phyloP scores from a whole-genome alignment of 2,113 vertebrate genomes.

The Patagioenas fasciata region DNA sequence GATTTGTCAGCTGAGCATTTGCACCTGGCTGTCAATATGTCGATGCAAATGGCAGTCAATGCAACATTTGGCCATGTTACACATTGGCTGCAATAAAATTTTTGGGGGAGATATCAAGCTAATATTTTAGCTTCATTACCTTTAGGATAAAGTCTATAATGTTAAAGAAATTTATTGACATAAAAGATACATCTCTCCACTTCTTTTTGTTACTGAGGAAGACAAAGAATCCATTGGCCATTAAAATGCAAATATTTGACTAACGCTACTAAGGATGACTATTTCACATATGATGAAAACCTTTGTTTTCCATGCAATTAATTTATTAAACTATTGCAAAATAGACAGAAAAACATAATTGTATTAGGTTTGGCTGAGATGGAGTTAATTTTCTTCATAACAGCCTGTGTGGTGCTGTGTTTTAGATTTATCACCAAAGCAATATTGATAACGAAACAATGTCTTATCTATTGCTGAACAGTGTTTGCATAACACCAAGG shows the following conservation, averaged over 20 bases:
- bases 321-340: neutral
- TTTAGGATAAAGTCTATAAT: neutral
- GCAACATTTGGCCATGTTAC: constrained; percentile 4
- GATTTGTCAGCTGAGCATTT: constrained; percentile 41
- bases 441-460: neutral
- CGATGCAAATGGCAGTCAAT: constrained; percentile 48
- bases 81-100: neutral
- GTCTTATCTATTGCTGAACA: neutral
- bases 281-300: fast-evolving
- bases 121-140: neutral
- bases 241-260: neutral
- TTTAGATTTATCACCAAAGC: neutral
- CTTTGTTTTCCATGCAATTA: neutral
- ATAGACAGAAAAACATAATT: neutral
- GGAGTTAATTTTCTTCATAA: neutral
- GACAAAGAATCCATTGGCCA: neutral
- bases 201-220: neutral
- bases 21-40: constrained; percentile 18
- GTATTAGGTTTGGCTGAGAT: neutral
- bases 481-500: neutral
- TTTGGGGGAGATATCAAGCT: neutral
- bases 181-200: neutral
- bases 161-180: neutral
- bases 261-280: neutral
- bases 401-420: neutral